Conservation (phyloP, 2,888 invertebrate genomes). For the Entomobrya multifasciata region DNA sequence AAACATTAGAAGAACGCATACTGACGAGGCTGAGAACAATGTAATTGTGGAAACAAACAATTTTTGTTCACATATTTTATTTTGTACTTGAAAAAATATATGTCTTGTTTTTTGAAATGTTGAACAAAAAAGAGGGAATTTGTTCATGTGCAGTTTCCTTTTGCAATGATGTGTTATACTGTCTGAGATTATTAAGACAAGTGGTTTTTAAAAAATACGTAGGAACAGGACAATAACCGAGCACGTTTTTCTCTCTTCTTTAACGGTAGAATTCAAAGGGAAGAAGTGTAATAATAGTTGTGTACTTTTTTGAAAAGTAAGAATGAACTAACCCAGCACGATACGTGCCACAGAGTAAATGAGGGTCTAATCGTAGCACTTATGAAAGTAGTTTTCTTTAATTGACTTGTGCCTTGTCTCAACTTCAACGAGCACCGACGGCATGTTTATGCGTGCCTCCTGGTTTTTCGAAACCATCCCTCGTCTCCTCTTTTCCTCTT, state of each 20-base stretch:
- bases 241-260: conserved; percentile 31
- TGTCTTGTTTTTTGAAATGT: background rate
- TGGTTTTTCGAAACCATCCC: conserved; percentile 33
- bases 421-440: background rate
- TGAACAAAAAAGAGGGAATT: too few species aligned
- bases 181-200: conserved; percentile 43
- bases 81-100: background rate
- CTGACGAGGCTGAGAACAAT: background rate
- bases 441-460: conserved; percentile 35
- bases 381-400: conserved; percentile 61
- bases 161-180: background rate
- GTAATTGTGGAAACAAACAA: conserved; percentile 34
- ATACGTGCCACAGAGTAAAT: conserved; percentile 20
- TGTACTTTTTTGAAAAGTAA: background rate
- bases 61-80: conserved; percentile 46
- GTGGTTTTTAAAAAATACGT: conserved; percentile 36
- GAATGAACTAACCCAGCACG: conserved; percentile 7
- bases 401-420: conserved; percentile 58
- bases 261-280: background rate
- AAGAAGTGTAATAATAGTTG: conserved; percentile 2
- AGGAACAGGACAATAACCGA: background rate
- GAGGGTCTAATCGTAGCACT: conserved; percentile 60
- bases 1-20: background rate
- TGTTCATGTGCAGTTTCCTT: too few species aligned
- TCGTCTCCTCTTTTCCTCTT: conserved; percentile 12